Evolutionary conservation across 2,888 invertebrate species (phyloP).

Genomic region (Yponomeuta cagnagella): DNA sequence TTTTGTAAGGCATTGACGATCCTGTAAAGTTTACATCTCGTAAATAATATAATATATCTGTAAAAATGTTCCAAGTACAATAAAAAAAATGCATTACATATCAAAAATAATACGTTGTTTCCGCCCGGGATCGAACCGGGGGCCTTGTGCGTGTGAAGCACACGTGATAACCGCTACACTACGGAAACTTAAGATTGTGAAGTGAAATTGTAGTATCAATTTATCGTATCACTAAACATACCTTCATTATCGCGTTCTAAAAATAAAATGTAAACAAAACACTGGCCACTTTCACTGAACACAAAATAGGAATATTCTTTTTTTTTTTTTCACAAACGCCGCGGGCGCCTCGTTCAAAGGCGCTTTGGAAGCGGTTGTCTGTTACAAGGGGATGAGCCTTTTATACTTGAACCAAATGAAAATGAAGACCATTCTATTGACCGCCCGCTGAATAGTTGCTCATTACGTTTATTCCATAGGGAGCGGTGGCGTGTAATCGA

Average conservation of each 20-base stretch:
- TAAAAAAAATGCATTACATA: not conserved
- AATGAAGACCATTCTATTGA: slow-evolving; percentile 36
- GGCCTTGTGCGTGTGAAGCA: slow-evolving; percentile 87
- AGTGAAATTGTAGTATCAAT: slow-evolving; percentile 17
- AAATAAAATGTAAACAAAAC: slow-evolving; percentile 19
- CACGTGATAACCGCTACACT: slow-evolving; percentile 88
- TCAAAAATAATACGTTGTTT: slow-evolving; percentile 50
- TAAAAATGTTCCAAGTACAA: not conserved
- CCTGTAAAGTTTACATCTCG: not conserved
- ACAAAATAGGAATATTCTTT: not conserved
- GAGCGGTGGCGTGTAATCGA: slow-evolving; percentile 63
- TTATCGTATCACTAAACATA: not conserved
- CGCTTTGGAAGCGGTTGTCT: slow-evolving; percentile 38
- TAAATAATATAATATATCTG: not conserved
- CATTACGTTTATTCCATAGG: slow-evolving; percentile 54
- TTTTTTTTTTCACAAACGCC: slow-evolving; percentile 25
- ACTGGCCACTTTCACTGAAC: slow-evolving; percentile 8
- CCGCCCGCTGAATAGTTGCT: slow-evolving; percentile 67
- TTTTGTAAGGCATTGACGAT: too few relatives aligned
- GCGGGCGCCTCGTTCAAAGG: slow-evolving; percentile 44
- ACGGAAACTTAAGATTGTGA: slow-evolving; percentile 71
- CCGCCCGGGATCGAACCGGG: slow-evolving; percentile 84
- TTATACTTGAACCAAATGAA: slow-evolving; percentile 19
- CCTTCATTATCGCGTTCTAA: not conserved
- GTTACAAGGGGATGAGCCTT: slow-evolving; percentile 4